A percentile compares a stretch with the other conserved stretches of the same genome.
Evolutionary conservation across 2,113 vertebrate species (phyloP).

Genomic region (Heteronetta atricapilla): DNA sequence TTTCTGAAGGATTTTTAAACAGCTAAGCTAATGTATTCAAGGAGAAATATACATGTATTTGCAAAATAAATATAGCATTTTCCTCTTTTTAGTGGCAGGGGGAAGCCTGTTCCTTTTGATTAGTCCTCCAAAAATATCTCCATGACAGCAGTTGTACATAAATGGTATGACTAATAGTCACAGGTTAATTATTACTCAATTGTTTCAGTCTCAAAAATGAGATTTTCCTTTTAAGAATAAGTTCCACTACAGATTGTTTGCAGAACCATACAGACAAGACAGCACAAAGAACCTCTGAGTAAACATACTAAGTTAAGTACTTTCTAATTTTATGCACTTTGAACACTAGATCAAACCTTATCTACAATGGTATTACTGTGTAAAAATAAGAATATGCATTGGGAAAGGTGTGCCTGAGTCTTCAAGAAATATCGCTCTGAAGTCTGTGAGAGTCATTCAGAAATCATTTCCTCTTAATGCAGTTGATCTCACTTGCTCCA

Average conservation of each 20-base stretch:
- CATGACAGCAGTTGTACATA: fast-evolving
- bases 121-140: background rate
- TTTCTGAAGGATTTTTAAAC: background rate
- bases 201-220: background rate
- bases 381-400: background rate
- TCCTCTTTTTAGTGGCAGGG: background rate
- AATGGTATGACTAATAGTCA: background rate
- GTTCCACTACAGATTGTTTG: background rate
- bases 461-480: background rate
- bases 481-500: background rate
- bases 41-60: background rate
- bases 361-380: background rate
- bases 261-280: background rate
- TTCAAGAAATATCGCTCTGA: background rate
- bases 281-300: background rate
- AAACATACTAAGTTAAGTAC: background rate
- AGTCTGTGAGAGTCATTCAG: background rate
- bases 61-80: background rate
- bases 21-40: background rate
- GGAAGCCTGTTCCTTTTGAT: background rate
- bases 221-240: background rate
- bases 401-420: background rate
- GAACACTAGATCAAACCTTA: background rate
- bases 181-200: background rate
- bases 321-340: background rate